These are phyloP conservation scores for Tholera decimalis DNA, from an alignment of 2,888 invertebrate genomes.

Conservation along the genomic window DNA sequence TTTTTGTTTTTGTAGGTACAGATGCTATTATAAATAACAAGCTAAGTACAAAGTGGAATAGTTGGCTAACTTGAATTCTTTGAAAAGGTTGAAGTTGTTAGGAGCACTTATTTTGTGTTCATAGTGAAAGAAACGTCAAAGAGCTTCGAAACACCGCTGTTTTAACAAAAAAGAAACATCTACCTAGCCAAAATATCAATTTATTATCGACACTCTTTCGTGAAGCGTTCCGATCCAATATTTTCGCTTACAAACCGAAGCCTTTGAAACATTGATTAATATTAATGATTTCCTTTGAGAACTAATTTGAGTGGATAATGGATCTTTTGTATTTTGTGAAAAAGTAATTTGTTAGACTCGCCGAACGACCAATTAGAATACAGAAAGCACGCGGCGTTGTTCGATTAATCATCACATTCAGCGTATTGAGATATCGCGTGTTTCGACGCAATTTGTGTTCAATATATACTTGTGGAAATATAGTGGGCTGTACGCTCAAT, in stretches of 20 bases:
- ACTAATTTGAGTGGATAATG: constrained; percentile 90
- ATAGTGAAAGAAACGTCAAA: constrained; percentile 15
- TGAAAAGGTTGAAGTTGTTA: neutral
- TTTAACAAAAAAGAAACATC: constrained; percentile 8
- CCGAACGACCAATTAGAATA: constrained; percentile 81
- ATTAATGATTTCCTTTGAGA: constrained; percentile 87
- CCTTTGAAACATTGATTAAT: constrained; percentile 88
- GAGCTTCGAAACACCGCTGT: neutral
- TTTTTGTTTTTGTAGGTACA: constrained; percentile 28
- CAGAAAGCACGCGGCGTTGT: constrained; percentile 76
- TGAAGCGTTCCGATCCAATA: constrained; percentile 49
- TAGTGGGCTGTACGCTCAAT: constrained; percentile 31
- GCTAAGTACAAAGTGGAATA: neutral
- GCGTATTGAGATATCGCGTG: constrained; percentile 72
- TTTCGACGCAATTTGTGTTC: constrained; percentile 55
- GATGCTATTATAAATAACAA: neutral
- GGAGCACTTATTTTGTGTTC: neutral
- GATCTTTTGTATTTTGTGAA: constrained; percentile 87
- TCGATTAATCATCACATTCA: constrained; percentile 79
- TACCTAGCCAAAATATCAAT: constrained; percentile 41
- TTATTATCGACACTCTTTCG: constrained; percentile 50
- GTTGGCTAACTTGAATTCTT: constrained; percentile 3
- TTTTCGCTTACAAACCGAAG: constrained; percentile 63
- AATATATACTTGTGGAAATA: constrained; percentile 34
- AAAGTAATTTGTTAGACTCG: constrained; percentile 85